These are phyloP conservation scores for Dynastes maya DNA, from an alignment of 2,888 invertebrate genomes.

Conservation along the genomic window DNA sequence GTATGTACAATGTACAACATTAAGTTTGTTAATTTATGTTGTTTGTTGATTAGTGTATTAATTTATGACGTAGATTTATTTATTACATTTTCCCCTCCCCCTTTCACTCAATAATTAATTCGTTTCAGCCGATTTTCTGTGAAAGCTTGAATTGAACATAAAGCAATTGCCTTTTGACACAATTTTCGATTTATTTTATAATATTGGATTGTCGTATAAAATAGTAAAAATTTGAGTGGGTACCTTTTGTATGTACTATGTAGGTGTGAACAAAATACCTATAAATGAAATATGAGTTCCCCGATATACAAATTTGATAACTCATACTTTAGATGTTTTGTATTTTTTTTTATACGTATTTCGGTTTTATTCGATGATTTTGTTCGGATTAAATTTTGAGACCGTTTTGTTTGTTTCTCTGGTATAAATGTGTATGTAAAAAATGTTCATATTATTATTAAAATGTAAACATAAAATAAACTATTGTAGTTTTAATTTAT, in stretches of 20 bases:
- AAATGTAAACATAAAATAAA: constrained; percentile 54
- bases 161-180: neutral
- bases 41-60: constrained; percentile 62
- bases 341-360: constrained; percentile 1
- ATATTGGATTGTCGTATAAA: constrained; percentile 2
- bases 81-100: constrained; percentile 34
- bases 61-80: constrained; percentile 57
- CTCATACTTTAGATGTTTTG: neutral
- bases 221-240: constrained; percentile 59
- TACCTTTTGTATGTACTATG: constrained; percentile 59
- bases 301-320: neutral
- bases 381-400: constrained; percentile 28
- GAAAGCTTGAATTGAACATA: constrained; percentile 34
- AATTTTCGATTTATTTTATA: neutral
- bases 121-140: constrained; percentile 23
- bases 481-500: constrained; percentile 52
- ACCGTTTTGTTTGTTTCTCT: constrained; percentile 58
- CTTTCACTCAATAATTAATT: neutral
- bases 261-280: constrained; percentile 39
- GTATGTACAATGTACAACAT: constrained; percentile 70
- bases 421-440: constrained; percentile 68
- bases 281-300: constrained; percentile 3
- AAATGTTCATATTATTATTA: constrained; percentile 69
- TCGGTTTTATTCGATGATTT: constrained; percentile 14
- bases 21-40: constrained; percentile 61